These are phyloP conservation scores for Crypturellus tataupa DNA, from an alignment of 2,797 vertebrate species.

Conservation along the genomic window DNA sequence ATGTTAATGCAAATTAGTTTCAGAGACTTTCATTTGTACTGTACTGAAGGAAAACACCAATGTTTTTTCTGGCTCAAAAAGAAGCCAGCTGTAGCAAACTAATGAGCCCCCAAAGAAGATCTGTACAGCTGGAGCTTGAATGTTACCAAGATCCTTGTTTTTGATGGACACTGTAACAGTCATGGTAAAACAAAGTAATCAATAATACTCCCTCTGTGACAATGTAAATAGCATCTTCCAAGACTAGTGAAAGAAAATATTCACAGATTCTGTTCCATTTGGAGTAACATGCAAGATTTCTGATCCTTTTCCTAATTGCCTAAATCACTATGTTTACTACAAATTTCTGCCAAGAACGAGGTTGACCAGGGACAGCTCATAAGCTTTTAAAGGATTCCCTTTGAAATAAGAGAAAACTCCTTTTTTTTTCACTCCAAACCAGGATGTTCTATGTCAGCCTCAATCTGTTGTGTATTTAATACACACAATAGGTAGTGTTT, in stretches of 20 bases:
- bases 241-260: background rate
- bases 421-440: background rate
- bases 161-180: conserved; percentile 45
- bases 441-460: background rate
- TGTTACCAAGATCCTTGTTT: conserved; percentile 38
- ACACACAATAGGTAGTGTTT: background rate
- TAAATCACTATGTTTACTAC: background rate
- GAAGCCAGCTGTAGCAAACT: conserved; percentile 45
- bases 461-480: background rate
- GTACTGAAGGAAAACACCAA: background rate
- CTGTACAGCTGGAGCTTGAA: conserved; percentile 53
- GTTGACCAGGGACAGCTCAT: background rate
- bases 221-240: background rate
- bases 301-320: background rate
- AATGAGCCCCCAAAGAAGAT: conserved; percentile 50
- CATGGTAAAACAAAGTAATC: conserved; percentile 25
- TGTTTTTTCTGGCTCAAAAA: conserved; percentile 21
- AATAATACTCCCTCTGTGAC: conserved; percentile 32
- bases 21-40: background rate
- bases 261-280: background rate
- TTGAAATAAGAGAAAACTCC: background rate
- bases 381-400: background rate
- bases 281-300: background rate
- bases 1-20: conserved; percentile 30
- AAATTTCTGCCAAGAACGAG: background rate